Conservation (phyloP, 2,797 vertebrate genomes). For the Cercopithecus diana region DNA sequence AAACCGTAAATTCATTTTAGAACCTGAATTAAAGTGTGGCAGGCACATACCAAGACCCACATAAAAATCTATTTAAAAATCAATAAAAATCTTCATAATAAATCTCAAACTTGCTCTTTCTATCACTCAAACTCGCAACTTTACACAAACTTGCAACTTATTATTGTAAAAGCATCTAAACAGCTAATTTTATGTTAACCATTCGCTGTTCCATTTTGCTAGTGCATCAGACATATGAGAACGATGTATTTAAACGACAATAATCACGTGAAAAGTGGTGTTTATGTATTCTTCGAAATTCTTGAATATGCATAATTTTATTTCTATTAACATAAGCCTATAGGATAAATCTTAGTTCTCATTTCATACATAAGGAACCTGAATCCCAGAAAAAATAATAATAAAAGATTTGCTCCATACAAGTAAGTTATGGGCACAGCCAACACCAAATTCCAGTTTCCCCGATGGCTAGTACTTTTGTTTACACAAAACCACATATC, state of each 20-base stretch:
- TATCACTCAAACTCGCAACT: neutral
- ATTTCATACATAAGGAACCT: neutral
- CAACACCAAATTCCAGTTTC: no score
- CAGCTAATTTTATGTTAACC: neutral
- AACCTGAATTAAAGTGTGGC: neutral
- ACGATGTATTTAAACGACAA: neutral
- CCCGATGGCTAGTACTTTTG: accelerated
- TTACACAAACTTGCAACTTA: neutral
- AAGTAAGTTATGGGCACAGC: neutral
- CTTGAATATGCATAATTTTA: neutral
- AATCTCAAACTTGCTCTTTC: neutral
- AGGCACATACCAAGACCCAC: neutral
- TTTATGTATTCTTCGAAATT: neutral
- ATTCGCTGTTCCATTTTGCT: no score
- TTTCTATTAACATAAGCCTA: neutral
- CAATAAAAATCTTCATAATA: neutral
- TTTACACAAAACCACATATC: accelerated
- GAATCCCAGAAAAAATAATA: neutral
- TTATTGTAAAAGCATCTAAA: neutral
- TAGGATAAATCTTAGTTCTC: neutral
- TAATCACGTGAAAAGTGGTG: accelerated
- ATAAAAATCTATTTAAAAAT: constrained; percentile 8
- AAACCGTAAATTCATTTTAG: neutral
- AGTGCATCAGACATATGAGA: neutral
- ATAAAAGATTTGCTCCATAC: neutral